Conservation (phyloP, 1,140 invertebrate genomes). For the Drosophila athabasca region DNA sequence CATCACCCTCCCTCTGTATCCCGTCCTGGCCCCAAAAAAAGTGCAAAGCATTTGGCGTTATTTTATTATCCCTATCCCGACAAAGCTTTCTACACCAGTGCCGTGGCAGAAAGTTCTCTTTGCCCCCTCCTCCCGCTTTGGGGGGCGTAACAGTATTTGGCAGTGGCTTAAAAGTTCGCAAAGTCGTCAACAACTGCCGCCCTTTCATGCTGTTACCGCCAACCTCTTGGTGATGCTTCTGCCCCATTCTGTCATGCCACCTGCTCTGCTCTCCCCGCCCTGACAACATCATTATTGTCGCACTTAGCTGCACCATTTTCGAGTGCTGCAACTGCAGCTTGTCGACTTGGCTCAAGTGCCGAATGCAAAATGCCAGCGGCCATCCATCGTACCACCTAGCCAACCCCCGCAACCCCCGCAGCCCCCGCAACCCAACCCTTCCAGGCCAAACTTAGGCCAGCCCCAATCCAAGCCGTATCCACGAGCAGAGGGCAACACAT, state of each 20-base stretch:
- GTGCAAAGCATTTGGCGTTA: constrained; percentile 31
- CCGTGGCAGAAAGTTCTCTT: background rate
- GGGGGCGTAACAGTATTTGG: constrained; percentile 7
- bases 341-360: constrained; percentile 54
- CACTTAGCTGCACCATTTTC: constrained; percentile 53
- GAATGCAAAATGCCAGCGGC: constrained; percentile 62
- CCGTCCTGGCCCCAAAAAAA: too few species aligned
- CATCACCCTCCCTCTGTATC: too few species aligned
- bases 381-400: background rate
- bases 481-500: too few species aligned
- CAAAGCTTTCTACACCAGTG: background rate
- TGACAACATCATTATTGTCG: constrained; percentile 64
- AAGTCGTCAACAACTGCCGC: background rate
- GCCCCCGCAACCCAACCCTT: too few species aligned
- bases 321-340: constrained; percentile 57
- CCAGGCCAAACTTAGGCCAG: too few species aligned
- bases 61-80: constrained; percentile 21
- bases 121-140: background rate
- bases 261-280: too few species aligned
- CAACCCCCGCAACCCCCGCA: too few species aligned
- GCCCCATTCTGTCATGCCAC: too few species aligned
- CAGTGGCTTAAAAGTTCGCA: constrained; percentile 24
- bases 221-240: background rate
- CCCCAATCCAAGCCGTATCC: too few species aligned
- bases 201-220: too few species aligned